Conservation (phyloP, 2,888 invertebrate genomes). For the Belgica antarctica region DNA sequence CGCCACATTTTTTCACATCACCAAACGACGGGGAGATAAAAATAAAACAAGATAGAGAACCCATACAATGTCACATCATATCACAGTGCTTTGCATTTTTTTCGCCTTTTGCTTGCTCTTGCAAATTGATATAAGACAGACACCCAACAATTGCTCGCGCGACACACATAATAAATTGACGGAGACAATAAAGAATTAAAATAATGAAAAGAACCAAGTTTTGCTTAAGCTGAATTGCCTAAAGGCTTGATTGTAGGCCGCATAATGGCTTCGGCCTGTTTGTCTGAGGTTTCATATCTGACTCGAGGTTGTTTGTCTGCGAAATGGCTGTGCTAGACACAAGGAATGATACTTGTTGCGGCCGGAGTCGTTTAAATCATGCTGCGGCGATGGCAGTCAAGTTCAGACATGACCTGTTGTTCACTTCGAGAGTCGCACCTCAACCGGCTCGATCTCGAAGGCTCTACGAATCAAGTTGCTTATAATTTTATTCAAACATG, state of each 20-base stretch:
- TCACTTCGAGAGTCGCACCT: too few relatives aligned
- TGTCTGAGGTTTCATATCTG: not conserved
- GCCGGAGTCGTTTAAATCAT: too few relatives aligned
- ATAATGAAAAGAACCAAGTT: not conserved
- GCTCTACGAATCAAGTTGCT: too few relatives aligned
- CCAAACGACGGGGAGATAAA: not conserved
- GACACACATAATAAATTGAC: constrained; percentile 32
- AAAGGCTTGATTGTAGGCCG: constrained; percentile 1
- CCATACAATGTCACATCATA: constrained; percentile 7
- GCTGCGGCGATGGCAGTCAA: too few relatives aligned
- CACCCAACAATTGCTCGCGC: constrained; percentile 13
- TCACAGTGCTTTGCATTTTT: not conserved
- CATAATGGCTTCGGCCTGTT: not conserved
- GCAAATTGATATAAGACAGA: not conserved
- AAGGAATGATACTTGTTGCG: too few relatives aligned
- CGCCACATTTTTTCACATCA: not conserved
- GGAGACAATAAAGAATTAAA: constrained; percentile 40
- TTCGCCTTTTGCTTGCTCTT: not conserved
- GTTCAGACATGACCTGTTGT: too few relatives aligned
- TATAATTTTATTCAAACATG: not conserved
- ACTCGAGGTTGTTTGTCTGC: not conserved
- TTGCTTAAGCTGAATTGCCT: constrained; percentile 20
- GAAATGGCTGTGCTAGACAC: not conserved
- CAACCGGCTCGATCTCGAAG: too few relatives aligned
- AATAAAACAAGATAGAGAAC: constrained; percentile 3